phyloP scores from a whole-genome alignment of 2,797 vertebrate species.

The Paedocypris micromegethes region DNA sequence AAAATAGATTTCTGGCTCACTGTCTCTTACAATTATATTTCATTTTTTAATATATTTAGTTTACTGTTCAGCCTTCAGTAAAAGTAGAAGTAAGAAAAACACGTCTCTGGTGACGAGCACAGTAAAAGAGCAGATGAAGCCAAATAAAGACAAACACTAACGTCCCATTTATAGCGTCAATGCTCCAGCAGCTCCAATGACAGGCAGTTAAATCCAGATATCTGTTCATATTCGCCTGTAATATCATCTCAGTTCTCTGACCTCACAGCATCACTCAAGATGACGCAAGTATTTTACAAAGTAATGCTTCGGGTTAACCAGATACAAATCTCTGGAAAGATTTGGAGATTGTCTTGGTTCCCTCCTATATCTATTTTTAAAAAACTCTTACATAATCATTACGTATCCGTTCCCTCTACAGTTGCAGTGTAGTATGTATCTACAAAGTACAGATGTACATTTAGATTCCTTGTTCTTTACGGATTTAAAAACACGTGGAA shows the following conservation, averaged over 20 bases:
- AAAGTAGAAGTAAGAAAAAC: background rate
- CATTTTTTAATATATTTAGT: conserved; percentile 4
- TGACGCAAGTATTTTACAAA: conserved; percentile 19
- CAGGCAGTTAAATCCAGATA: conserved; percentile 18
- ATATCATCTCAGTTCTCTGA: conserved; percentile 27
- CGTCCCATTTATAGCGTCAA: conserved; percentile 26
- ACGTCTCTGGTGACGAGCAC: background rate
- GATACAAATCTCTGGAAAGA: too few species aligned
- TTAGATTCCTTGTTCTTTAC: too few species aligned
- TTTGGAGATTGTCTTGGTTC: too few species aligned
- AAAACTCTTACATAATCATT: too few species aligned
- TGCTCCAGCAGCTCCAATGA: conserved; percentile 25
- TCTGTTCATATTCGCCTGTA: conserved; percentile 1
- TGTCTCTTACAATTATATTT: background rate
- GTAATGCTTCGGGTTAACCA: too few species aligned
- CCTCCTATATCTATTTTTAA: too few species aligned
- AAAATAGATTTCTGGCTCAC: background rate
- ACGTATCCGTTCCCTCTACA: too few species aligned
- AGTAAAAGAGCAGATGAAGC: conserved; percentile 2
- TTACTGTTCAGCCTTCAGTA: background rate
- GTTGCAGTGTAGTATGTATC: too few species aligned
- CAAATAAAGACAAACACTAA: conserved; percentile 3
- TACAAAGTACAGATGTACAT: too few species aligned
- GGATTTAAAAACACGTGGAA: too few species aligned
- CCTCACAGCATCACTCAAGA: conserved; percentile 8